Conservation (phyloP, 2,888 invertebrate genomes). For the Trissonchulus sp. region DNA sequence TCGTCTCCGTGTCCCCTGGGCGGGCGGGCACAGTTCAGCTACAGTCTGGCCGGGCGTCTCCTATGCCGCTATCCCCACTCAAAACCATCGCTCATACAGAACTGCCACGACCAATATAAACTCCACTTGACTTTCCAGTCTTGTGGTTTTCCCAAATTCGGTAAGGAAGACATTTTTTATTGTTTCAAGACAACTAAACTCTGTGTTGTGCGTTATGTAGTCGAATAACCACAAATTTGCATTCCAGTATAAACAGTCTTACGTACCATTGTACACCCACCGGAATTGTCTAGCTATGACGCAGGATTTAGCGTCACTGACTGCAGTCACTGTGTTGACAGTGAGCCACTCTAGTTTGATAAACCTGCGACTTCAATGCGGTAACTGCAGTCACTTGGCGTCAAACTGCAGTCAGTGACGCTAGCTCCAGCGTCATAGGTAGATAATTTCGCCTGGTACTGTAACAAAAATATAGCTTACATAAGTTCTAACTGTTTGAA, state of each 20-base stretch:
- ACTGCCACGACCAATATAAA: conserved; percentile 23
- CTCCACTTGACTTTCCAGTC: conserved; percentile 24
- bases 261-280: not conserved
- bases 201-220: too few relatives aligned
- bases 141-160: conserved; percentile 26
- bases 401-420: too few relatives aligned
- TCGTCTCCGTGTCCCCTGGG: conserved; percentile 28
- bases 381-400: too few relatives aligned
- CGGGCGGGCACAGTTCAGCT: conserved; percentile 28
- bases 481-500: not conserved
- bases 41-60: not conserved
- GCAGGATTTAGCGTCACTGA: too few relatives aligned
- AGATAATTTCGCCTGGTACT: too few relatives aligned
- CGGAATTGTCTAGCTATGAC: too few relatives aligned
- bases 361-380: too few relatives aligned
- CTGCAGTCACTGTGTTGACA: not conserved
- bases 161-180: too few relatives aligned
- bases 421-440: too few relatives aligned
- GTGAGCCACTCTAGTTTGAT: too few relatives aligned
- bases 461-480: too few relatives aligned
- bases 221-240: not conserved
- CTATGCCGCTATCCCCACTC: conserved; percentile 24
- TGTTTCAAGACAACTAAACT: too few relatives aligned
- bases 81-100: conserved; percentile 26
- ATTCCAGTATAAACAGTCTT: not conserved